A percentile compares a stretch with the other conserved stretches of the same genome.
Conservation (phyloP, 2,113 vertebrate genomes). For the Tapirus terrestris region DNA sequence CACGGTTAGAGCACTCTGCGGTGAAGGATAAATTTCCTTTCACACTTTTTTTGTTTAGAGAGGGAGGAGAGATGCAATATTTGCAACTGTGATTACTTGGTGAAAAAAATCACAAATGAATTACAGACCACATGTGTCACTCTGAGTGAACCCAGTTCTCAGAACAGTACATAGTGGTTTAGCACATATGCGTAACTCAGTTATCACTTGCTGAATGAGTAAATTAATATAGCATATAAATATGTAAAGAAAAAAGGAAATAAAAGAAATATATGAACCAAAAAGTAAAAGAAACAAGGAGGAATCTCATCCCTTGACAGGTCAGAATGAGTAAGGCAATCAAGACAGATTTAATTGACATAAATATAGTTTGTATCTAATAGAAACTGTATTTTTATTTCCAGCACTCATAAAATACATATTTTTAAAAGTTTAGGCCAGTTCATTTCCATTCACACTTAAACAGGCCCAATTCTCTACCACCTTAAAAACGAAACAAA, state of each 20-base stretch:
- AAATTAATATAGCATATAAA: neutral
- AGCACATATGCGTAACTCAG: neutral
- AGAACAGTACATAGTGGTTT: neutral
- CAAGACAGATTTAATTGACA: neutral
- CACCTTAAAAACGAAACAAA: neutral
- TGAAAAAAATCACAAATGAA: slow-evolving; percentile 44
- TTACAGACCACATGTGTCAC: neutral
- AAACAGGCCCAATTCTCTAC: neutral
- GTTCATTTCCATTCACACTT: slow-evolving; percentile 16
- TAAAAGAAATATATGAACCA: neutral
- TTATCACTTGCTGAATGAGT: neutral
- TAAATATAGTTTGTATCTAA: neutral
- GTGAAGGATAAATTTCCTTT: neutral
- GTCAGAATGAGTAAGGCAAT: neutral
- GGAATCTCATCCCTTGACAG: neutral
- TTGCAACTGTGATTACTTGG: neutral
- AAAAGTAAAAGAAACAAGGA: neutral
- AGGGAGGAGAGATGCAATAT: neutral
- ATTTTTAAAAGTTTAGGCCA: neutral
- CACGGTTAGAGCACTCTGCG: too few relatives aligned
- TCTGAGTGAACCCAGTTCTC: neutral
- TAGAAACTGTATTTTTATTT: neutral
- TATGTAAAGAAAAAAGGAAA: neutral
- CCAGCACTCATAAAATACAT: neutral
- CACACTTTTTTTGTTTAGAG: neutral